Conservation (phyloP, 2,888 invertebrate species). For the Aspidiotus rigidus region DNA sequence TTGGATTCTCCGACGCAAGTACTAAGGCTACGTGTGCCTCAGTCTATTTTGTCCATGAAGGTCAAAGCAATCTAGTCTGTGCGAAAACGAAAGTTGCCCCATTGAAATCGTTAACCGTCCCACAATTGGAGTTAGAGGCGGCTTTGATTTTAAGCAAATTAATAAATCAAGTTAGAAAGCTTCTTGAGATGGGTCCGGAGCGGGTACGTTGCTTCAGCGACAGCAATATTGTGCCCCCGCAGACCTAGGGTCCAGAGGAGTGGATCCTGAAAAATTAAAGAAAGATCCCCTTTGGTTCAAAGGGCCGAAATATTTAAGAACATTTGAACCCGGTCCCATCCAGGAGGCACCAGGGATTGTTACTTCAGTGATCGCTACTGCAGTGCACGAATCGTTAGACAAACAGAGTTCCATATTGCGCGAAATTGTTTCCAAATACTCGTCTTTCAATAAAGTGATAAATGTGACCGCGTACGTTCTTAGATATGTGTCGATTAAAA, state of each 20-base stretch:
- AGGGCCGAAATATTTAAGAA: neutral
- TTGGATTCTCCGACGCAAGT: neutral
- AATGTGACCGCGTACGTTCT: neutral
- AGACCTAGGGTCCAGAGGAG: constrained; percentile 1
- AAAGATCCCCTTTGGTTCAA: neutral
- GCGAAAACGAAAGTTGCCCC: constrained; percentile 40
- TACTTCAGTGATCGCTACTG: too few relatives aligned
- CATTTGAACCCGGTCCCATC: neutral
- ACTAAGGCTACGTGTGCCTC: neutral
- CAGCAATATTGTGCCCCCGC: constrained; percentile 1
- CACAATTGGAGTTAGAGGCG: constrained; percentile 39
- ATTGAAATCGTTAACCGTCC: constrained; percentile 38
- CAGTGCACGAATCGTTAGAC: too few relatives aligned
- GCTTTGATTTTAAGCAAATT: constrained; percentile 37
- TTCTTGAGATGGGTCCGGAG: constrained; percentile 11
- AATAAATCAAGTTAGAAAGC: constrained; percentile 5
- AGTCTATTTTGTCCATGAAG: neutral
- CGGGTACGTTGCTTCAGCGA: neutral
- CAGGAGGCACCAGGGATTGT: too few relatives aligned
- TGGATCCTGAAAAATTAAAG: neutral
- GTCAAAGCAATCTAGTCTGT: constrained; percentile 35
- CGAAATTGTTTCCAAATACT: neutral
- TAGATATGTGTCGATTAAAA: neutral
- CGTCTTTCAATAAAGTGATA: neutral
- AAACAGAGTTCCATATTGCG: too few relatives aligned